Base-by-base conservation (phyloP, 2,113 vertebrate genomes). In the Salvelinus alpinus region DNA sequence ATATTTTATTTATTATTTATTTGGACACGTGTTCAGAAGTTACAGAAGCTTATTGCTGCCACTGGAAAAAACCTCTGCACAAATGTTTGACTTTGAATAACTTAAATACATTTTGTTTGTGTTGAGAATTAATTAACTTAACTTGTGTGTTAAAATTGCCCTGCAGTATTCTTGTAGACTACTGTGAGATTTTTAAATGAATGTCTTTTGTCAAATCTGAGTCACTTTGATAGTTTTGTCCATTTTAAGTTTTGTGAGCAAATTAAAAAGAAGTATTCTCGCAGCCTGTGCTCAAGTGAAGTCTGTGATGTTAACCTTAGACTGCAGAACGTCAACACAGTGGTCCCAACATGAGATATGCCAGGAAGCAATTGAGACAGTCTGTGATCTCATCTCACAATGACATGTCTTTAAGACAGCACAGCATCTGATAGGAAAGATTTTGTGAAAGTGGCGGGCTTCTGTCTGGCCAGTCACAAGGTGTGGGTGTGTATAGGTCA, bases 1-100 rank as follows among this genome's bases (percentile, higher is more conserved):
- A 8, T 88, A 90, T 89, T 73, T 59, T 92, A 92, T 93, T 93
- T 92, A 92, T 80, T 91, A 89, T 88, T 90, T 92, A 93, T 92
- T 92, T 12, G 80, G 48, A 78, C 73, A 11, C 38, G 71, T 70
- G 62, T 80, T 76, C 80, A 34, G 77, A 25, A 57, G 18, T 27
- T 48, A 79, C 6, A 29, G 18, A 62, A n/a, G 22, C 60, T 24
- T 51, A 51, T 51, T 51, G 48, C 48, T 51, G 48, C 48, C 48
- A 51, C 48, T 14, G 48, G 4, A 51, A 51, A 14, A 13, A 51
- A 3, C 4, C 2, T 5, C 4, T 0, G 48, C 48, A 13, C 14
- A 51, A 51, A 51, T 13, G 48, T 51, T 51, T 1, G 38, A 38
- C 38, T 38, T 38, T 38, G 38, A 38, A 38, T 38, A 38, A 38